Evolutionary conservation across 2,888 invertebrate species (phyloP), one percentile per base, ranked within the genome.

Genomic region (Campaea margaritaria): DNA sequence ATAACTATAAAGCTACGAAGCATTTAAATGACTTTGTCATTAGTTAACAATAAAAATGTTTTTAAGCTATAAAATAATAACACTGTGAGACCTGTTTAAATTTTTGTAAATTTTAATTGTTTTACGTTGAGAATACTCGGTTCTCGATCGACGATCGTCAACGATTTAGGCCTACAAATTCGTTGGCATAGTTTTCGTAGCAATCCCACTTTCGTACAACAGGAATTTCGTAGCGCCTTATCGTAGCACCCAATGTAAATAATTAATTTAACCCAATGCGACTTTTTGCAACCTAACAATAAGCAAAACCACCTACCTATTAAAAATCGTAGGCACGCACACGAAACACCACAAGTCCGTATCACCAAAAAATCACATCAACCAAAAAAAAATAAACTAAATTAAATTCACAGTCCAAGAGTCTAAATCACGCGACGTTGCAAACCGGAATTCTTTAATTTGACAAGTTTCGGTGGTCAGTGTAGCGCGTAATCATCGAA

Each of bases 401-500:
- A 49, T 21, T 42, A 57, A 54, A 55, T 41, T 42, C 85, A 87
- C 88, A 86, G 87, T 87, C 83, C 85, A 74, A 69, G 63, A 75
- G 68, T 72, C 75, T 71, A 64, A 72, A 75, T 76, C 81, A 79
- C 82, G 81, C 82, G 68, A 74, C 76, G 78, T 74, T 72, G 70
- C 74, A 78, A 70, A 78, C 79, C 78, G 79, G 79, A 78, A 83
- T 87, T 89, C 86, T 87, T 87, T 86, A 87, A 89, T 88, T 88
- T 82, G 87, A 81, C 89, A 87, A 88, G 88, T 89, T 84, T 83
- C 84, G 75, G 83, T 84, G 87, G 81, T 78, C 87, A 89, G 85
- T 82, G 89, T 91, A 85, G 78, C 91, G 90, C 87, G 91, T 85
- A 89, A 91, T 91, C 85, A 88, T 88, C 88, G 89, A 85, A 88